A percentile compares a stretch with the other conserved stretches of the same genome.
phyloP scores from a whole-genome alignment of 1,140 invertebrate species.

The Akabosia matsudoensis region DNA sequence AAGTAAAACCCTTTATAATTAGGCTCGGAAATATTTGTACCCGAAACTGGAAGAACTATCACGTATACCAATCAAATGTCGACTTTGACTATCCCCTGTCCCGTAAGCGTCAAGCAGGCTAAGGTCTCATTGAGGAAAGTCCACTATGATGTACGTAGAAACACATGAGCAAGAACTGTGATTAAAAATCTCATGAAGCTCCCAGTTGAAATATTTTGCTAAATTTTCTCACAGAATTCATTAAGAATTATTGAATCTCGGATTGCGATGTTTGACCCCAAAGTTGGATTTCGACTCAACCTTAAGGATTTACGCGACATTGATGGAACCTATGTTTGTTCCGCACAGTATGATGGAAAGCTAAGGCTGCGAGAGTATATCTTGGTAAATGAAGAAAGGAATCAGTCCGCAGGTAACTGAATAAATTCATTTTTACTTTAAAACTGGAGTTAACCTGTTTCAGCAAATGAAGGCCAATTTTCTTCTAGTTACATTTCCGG shows the following conservation, averaged over 20 bases:
- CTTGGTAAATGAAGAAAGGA: not conserved
- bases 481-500: not conserved
- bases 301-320: not conserved
- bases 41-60: not conserved
- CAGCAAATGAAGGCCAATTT: not conserved
- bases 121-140: conserved; percentile 4
- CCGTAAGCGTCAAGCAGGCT: not conserved
- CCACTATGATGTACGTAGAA: not conserved
- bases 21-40: conserved; percentile 8
- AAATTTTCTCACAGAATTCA: not conserved
- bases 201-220: no score
- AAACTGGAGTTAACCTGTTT: not conserved
- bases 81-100: not conserved
- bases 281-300: not conserved
- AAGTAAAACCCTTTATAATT: no score
- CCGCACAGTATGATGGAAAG: not conserved
- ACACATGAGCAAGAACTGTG: no score
- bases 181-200: no score
- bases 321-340: not conserved
- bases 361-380: not conserved
- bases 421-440: not conserved
- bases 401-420: not conserved
- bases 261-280: not conserved
- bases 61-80: not conserved
- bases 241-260: not conserved